phyloP scores from a whole-genome alignment of 2,888 invertebrate genomes.

The Noctua comes region DNA sequence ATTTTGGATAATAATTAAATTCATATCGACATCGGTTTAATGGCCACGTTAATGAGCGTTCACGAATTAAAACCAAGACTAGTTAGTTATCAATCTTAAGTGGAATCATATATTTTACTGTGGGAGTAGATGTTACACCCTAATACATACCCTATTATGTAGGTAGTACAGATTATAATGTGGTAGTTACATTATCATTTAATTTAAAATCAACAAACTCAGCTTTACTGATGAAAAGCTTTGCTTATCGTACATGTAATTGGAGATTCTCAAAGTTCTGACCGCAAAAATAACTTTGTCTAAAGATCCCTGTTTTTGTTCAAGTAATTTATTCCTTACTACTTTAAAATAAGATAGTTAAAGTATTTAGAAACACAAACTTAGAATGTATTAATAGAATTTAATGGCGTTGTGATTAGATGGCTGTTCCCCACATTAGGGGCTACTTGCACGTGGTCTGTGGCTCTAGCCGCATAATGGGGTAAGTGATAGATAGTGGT shows the following conservation, averaged over 20 bases:
- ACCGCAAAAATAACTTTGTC: conserved; percentile 40
- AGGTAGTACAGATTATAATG: conserved; percentile 34
- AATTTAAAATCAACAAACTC: conserved; percentile 34
- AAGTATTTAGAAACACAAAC: conserved; percentile 51
- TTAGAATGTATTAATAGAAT: conserved; percentile 64
- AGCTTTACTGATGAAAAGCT: neutral
- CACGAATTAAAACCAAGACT: conserved; percentile 55
- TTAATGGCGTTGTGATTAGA: conserved; percentile 62
- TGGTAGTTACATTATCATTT: conserved; percentile 15
- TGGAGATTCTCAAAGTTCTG: neutral
- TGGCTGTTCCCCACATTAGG: conserved; percentile 39
- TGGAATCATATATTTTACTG: conserved; percentile 36
- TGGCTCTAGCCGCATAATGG: conserved; percentile 21
- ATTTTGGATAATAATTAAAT: conserved; percentile 38
- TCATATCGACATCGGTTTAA: conserved; percentile 36
- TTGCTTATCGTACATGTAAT: neutral
- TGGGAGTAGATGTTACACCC: neutral
- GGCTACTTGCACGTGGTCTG: conserved; percentile 14
- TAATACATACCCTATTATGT: conserved; percentile 46
- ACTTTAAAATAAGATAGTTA: conserved; percentile 56
- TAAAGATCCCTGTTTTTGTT: conserved; percentile 27
- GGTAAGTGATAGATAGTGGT: conserved; percentile 28
- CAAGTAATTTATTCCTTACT: conserved; percentile 57
- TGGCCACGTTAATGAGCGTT: conserved; percentile 57
- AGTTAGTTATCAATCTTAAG: conserved; percentile 51